Conservation (phyloP, 92 coral and sea anemone species). For the Epizoanthus illoricatus region DNA sequence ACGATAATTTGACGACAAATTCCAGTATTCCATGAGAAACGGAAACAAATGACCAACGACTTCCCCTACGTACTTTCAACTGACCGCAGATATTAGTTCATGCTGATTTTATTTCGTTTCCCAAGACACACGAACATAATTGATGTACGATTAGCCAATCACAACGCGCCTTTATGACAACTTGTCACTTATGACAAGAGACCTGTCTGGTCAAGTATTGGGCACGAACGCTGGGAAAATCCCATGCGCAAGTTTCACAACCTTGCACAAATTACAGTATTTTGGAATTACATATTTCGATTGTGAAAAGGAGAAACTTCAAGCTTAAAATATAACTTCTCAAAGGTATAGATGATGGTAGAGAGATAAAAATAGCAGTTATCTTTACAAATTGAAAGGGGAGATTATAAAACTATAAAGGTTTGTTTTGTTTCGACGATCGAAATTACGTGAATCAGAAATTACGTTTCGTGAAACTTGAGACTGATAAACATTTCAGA, state of each 20-base stretch:
- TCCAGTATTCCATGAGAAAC: not conserved
- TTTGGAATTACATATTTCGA: too few relatives aligned
- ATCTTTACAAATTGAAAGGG: too few relatives aligned
- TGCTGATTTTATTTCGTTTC: slow-evolving; percentile 36
- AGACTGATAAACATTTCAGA: too few relatives aligned
- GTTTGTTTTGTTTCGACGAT: too few relatives aligned
- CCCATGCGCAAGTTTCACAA: not conserved
- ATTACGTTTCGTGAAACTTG: too few relatives aligned
- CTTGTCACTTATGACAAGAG: not conserved
- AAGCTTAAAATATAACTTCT: too few relatives aligned
- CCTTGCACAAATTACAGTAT: too few relatives aligned
- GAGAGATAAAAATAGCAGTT: too few relatives aligned
- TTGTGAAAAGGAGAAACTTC: too few relatives aligned
- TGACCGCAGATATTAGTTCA: slow-evolving; percentile 29
- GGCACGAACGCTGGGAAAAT: slow-evolving; percentile 38
- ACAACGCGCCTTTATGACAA: not conserved
- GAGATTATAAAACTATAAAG: too few relatives aligned
- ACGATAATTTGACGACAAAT: not conserved
- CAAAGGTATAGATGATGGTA: too few relatives aligned
- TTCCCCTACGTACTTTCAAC: slow-evolving; percentile 17
- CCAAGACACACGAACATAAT: slow-evolving; percentile 16
- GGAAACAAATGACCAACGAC: not conserved
- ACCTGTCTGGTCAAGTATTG: not conserved
- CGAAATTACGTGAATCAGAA: too few relatives aligned
- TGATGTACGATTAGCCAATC: slow-evolving; percentile 28